phyloP scores from a whole-genome alignment of 2,113 vertebrate genomes.

The Cyanocitta stelleri region DNA sequence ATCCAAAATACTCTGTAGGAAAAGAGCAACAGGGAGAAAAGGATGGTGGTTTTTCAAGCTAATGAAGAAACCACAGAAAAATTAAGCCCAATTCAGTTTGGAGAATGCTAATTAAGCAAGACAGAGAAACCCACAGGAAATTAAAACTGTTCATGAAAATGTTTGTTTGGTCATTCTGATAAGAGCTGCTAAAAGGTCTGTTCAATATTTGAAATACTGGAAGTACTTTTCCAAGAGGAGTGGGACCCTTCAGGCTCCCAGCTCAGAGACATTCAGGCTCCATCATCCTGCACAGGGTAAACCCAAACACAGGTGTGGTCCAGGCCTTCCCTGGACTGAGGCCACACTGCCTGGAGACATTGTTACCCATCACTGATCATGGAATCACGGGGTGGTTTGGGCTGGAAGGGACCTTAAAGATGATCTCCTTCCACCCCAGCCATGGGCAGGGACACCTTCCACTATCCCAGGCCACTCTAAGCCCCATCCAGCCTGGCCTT shows the following conservation, averaged over 20 bases:
- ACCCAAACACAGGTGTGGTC: neutral
- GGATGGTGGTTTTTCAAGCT: neutral
- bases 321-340: neutral
- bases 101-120: conserved; percentile 2
- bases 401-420: neutral
- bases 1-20: neutral
- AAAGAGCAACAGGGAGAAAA: neutral
- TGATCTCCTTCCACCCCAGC: neutral
- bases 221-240: neutral
- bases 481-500: accelerated
- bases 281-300: accelerated
- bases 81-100: neutral
- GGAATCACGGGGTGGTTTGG: neutral
- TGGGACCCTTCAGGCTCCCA: neutral
- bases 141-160: neutral
- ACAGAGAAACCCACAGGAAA: neutral
- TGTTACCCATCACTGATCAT: accelerated
- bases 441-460: neutral
- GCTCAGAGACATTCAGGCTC: neutral
- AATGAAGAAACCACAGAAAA: conserved; percentile 15
- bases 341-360: neutral
- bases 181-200: neutral
- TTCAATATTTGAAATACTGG: neutral
- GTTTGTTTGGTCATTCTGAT: neutral
- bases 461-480: neutral